phyloP scores from a whole-genome alignment of 2,113 vertebrate species.

The Zootoca vivipara region DNA sequence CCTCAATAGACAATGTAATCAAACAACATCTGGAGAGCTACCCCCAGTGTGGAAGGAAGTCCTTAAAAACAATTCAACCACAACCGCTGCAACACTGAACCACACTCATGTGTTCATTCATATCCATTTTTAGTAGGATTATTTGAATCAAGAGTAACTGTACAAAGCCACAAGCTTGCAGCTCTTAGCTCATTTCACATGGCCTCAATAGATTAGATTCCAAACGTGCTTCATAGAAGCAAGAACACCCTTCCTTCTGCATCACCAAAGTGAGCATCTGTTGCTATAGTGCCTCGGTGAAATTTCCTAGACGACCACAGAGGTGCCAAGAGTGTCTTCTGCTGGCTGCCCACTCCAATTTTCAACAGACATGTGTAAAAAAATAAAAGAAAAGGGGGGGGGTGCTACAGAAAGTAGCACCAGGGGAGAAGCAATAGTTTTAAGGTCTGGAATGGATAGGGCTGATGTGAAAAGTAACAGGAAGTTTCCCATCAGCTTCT shows the following conservation, averaged over 20 bases:
- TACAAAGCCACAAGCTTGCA: conserved; percentile 38
- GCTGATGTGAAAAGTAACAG: not conserved
- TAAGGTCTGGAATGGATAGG: conserved; percentile 24
- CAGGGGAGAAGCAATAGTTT: conserved; percentile 51
- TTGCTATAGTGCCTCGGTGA: conserved; percentile 68
- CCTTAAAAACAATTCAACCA: too few relatives aligned
- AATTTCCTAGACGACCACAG: conserved; percentile 74
- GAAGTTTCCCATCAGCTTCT: not conserved
- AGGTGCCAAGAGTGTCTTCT: conserved; percentile 40
- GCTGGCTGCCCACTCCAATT: not conserved
- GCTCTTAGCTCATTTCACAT: conserved; percentile 62
- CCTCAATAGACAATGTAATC: too few relatives aligned
- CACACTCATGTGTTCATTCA: not conserved
- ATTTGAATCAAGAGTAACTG: not conserved
- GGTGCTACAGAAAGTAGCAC: conserved; percentile 1
- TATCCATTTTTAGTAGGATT: not conserved
- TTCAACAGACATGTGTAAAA: conserved; percentile 14
- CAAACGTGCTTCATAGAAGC: conserved; percentile 61
- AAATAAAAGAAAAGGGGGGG: not conserved
- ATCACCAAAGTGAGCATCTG: conserved; percentile 74
- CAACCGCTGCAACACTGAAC: not conserved
- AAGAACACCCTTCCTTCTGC: conserved; percentile 56
- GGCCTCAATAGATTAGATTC: conserved; percentile 74
- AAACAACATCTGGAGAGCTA: too few relatives aligned
- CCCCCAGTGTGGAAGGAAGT: not conserved